phyloP scores from a whole-genome alignment of 2,888 invertebrate species.

The Cephus rjabovi region DNA sequence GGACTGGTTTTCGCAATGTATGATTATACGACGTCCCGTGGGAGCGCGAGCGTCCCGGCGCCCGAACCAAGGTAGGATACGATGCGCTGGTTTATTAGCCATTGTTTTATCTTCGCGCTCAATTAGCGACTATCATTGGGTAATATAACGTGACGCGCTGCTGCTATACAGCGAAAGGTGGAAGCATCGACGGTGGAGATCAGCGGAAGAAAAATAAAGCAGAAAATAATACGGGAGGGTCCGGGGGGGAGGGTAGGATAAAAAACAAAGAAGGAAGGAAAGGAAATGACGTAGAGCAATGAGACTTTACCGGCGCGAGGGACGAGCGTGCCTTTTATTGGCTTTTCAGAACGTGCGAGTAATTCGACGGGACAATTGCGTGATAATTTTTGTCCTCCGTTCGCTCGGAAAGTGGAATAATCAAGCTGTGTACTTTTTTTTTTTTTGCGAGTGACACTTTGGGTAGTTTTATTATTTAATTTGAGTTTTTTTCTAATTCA shows the following conservation, averaged over 20 bases:
- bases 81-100: conserved; percentile 57
- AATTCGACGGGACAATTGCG: neutral
- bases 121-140: conserved; percentile 66
- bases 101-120: conserved; percentile 64
- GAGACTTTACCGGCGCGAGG: neutral
- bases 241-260: neutral
- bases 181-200: conserved; percentile 11
- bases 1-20: conserved; percentile 42
- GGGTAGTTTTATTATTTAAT: neutral
- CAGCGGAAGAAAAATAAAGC: neutral
- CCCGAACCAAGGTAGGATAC: conserved; percentile 32
- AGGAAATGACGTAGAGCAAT: neutral
- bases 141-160: conserved; percentile 63
- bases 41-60: conserved; percentile 31
- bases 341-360: neutral
- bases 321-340: neutral
- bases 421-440: neutral
- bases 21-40: conserved; percentile 55
- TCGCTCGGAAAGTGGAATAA: neutral
- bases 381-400: neutral
- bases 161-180: conserved; percentile 38
- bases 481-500: neutral
- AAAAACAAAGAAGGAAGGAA: conserved; percentile 5
- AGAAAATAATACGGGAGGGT: neutral
- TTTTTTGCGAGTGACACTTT: neutral